Base-by-base conservation (phyloP, 30 jellyfish, hydroid and myxozoan species). In the Aurelia sp. region DNA sequence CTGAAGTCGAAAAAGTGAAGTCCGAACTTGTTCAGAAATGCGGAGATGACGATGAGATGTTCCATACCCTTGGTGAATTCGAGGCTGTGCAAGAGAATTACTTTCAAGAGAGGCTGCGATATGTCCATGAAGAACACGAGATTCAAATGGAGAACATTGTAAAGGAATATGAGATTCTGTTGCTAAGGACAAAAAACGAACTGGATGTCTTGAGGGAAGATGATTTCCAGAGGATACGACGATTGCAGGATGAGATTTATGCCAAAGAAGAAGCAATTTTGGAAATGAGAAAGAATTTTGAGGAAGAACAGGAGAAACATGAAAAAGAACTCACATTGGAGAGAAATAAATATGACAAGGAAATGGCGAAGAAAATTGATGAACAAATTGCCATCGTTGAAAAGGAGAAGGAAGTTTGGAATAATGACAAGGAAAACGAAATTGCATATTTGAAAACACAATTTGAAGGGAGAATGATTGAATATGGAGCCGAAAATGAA, bases 21-120 rank as follows among this genome's bases (percentile, higher is more conserved):
- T 74, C 62, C 1, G 89, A 74, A 48, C 86, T 85, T 48, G 79
- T 57, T 33, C 95, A 75, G 53, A 58, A 65, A 27, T 68, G 82
- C 74, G 95, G 95, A 18, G 89, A 85, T 35, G 95, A 74, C 30
- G 89, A 85, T 33, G 95, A 74, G 20, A 73, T 85, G 89, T 66
- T 85, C 40, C 79, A 65, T 33, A 53, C 86, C 9, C 58, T 85
- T 41, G 81, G 86, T 53, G 84, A 75, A 44, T 85, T 85, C 68
- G 95, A 85, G 71, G 31, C 89, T 61, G 86, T 62, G 4, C 95
- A 85, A 33, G 95, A 85, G 77, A 76, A 85, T 19, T 85, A 85
- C 50, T 85, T 85, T 64, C 73, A 85, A 64, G 95, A 85, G 81
- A 74, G 80, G 55, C 83, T 85, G 70, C 48, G 62, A 22, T 76